Conservation (phyloP, 2,113 vertebrate species). For the Proteles cristata region DNA sequence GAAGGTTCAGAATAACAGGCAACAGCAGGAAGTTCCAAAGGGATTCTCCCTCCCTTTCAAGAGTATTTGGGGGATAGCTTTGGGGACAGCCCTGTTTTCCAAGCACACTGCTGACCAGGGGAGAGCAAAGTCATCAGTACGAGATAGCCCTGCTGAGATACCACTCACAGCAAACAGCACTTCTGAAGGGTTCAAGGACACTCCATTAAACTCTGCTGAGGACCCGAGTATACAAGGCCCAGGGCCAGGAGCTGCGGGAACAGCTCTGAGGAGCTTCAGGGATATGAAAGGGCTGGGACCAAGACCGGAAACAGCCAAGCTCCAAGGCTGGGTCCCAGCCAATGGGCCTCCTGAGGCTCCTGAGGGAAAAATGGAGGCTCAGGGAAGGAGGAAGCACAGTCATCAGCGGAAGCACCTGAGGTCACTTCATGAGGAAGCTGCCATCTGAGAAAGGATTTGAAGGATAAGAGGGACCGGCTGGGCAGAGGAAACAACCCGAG, state of each 20-base stretch:
- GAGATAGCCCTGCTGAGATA: not conserved
- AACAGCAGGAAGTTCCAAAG: not conserved
- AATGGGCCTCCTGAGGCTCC: not conserved
- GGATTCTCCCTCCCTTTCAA: not conserved
- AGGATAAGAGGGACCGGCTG: not conserved
- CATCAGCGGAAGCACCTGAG: not conserved
- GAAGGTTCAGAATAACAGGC: not conserved
- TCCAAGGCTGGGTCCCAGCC: not conserved
- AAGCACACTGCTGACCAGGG: not conserved
- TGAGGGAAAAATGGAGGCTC: not conserved
- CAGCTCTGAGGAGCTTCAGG: not conserved
- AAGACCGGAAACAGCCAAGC: not conserved
- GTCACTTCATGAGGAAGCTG: not conserved
- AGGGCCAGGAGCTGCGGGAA: not conserved
- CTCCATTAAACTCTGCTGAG: not conserved
- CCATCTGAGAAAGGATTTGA: not conserved
- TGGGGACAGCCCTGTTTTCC: not conserved
- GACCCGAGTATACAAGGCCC: fast-evolving
- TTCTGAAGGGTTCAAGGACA: not conserved
- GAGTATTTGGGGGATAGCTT: not conserved
- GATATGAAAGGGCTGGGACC: not conserved
- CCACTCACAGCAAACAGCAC: not conserved
- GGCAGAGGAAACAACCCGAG: not conserved
- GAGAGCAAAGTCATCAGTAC: not conserved
- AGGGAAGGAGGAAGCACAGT: not conserved